These are phyloP conservation scores for Parambassis ranga DNA, from an alignment of 2,797 vertebrate genomes.

Conservation along the genomic window DNA sequence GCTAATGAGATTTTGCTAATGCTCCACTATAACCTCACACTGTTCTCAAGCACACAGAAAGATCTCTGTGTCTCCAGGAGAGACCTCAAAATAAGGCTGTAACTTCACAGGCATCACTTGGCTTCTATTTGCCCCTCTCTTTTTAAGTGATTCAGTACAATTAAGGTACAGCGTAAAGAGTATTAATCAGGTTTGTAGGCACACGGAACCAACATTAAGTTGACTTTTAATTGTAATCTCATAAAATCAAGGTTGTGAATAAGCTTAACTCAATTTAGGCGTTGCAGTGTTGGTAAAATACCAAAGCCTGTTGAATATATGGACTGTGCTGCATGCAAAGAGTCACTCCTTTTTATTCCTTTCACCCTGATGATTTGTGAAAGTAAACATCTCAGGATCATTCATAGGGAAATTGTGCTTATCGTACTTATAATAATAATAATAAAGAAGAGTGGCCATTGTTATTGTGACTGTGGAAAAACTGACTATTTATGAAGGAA, in stretches of 20 bases:
- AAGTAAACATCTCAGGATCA: slow-evolving; percentile 65
- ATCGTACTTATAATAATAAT: slow-evolving; percentile 50
- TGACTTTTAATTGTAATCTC: slow-evolving; percentile 65
- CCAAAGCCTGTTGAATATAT: slow-evolving; percentile 37
- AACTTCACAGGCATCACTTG: slow-evolving; percentile 65
- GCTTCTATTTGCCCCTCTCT: slow-evolving; percentile 31
- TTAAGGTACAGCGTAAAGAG: slow-evolving; percentile 42
- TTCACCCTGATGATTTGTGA: slow-evolving; percentile 52
- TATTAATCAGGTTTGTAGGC: slow-evolving; percentile 55
- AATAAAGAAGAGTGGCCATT: slow-evolving; percentile 54
- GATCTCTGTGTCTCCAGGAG: slow-evolving; percentile 56
- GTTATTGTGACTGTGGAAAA: slow-evolving; percentile 54
- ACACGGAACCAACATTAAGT: slow-evolving; percentile 53
- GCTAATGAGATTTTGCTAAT: slow-evolving; percentile 78
- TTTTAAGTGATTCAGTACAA: slow-evolving; percentile 50
- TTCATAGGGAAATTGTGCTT: slow-evolving; percentile 76
- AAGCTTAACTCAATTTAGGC: slow-evolving; percentile 47
- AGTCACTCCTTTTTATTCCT: slow-evolving; percentile 36
- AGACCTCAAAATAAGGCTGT: slow-evolving; percentile 60
- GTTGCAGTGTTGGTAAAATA: slow-evolving; percentile 53
- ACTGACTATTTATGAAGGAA: slow-evolving; percentile 52
- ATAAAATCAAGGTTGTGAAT: slow-evolving; percentile 50
- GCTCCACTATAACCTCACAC: slow-evolving; percentile 60
- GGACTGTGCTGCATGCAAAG: slow-evolving; percentile 41
- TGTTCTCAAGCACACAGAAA: slow-evolving; percentile 56